Conservation (phyloP, 37 sponge, comb jelly and placozoan genomes). For the Axinella damicornis region DNA sequence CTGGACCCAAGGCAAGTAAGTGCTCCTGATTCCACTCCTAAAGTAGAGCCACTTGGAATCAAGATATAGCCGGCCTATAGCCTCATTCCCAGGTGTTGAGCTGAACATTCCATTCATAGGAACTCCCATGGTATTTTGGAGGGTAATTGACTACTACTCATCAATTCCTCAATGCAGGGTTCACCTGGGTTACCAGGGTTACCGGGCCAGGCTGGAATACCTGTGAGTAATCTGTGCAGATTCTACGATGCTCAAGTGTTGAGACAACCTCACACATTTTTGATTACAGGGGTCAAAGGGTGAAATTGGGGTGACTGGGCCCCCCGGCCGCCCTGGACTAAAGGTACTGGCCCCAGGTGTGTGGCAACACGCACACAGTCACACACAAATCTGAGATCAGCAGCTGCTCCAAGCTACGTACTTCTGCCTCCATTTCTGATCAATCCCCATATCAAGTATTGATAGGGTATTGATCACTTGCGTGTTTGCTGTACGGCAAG, state of each 20-base stretch:
- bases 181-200: conserved; percentile 25
- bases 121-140: too few relatives aligned
- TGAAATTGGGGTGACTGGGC: conserved; percentile 44
- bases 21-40: conserved; percentile 12
- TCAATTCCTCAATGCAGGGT: conserved; percentile 23
- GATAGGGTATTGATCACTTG: too few relatives aligned
- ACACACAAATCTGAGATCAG: too few relatives aligned
- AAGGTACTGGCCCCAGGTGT: conserved; percentile 58
- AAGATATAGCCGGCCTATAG: too few relatives aligned
- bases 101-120: neutral
- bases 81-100: neutral
- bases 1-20: conserved; percentile 86
- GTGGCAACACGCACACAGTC: conserved; percentile 8
- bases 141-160: neutral
- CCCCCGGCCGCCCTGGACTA: conserved; percentile 66
- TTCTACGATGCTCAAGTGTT: too few relatives aligned
- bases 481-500: too few relatives aligned
- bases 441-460: too few relatives aligned
- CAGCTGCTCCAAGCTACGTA: too few relatives aligned
- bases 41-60: too few relatives aligned
- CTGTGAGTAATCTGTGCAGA: conserved; percentile 42
- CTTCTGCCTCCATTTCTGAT: too few relatives aligned
- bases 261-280: too few relatives aligned
- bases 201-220: conserved; percentile 32
- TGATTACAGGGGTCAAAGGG: conserved; percentile 50